Evolutionary conservation across 2,113 vertebrate species (phyloP).

Genomic region (Rhipidura dahli): DNA sequence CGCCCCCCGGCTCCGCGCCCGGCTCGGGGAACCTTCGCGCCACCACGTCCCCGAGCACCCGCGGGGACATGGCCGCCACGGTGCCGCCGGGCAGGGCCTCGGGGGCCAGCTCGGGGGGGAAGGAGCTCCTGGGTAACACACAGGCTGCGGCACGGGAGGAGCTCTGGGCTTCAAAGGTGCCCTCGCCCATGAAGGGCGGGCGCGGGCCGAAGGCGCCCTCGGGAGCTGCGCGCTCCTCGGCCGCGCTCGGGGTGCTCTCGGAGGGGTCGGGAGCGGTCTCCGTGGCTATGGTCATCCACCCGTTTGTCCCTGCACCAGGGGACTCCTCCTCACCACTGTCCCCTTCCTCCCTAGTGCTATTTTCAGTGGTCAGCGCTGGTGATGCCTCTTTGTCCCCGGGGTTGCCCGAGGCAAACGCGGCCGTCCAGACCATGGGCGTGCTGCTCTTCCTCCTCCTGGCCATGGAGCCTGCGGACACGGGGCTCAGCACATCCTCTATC

Average conservation of each 20-base stretch:
- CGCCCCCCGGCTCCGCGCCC: fast-evolving
- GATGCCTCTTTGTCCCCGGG: not conserved
- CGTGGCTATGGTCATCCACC: not conserved
- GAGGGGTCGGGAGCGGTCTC: not conserved
- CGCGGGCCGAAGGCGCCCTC: fast-evolving
- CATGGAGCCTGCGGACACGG: not conserved
- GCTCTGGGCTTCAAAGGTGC: fast-evolving
- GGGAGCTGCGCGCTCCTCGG: fast-evolving
- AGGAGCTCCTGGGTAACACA: not conserved
- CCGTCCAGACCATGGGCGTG: not conserved
- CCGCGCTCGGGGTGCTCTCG: fast-evolving
- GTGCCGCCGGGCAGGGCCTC: not conserved
- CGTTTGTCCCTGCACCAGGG: fast-evolving
- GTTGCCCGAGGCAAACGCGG: fast-evolving
- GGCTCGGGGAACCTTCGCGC: fast-evolving
- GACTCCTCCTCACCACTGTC: not conserved
- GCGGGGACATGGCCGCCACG: not conserved
- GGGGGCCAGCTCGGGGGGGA: fast-evolving
- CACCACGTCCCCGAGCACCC: not conserved
- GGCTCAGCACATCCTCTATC: slow-evolving; percentile 24
- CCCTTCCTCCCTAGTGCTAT: not conserved
- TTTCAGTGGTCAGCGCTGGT: fast-evolving
- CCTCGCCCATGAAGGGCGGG: not conserved
- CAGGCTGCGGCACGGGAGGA: fast-evolving
- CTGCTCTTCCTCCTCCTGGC: slow-evolving; percentile 2